Percentiles rank a stretch among this genome's conserved stretches.
Conservation (phyloP, 2,113 vertebrate genomes). For the Cyphomyrus discorhynchus region DNA sequence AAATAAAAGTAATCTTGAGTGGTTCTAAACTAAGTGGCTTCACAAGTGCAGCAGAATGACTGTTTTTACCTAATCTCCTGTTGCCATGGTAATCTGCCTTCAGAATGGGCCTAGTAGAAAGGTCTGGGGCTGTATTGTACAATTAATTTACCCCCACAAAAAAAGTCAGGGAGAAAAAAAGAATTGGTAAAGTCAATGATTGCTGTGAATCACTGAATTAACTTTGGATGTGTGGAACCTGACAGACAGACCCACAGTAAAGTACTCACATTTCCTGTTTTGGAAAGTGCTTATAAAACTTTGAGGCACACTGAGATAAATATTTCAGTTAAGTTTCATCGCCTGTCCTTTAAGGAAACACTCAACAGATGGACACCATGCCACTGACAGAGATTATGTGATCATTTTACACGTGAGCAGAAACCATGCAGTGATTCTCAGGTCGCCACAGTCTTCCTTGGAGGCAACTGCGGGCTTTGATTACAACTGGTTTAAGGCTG, state of each 20-base stretch:
- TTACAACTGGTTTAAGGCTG: background rate
- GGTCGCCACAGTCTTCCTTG: background rate
- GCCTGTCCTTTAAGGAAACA: background rate
- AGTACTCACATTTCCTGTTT: conserved; percentile 21
- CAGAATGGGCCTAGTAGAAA: conserved; percentile 42
- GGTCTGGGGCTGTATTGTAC: conserved; percentile 44
- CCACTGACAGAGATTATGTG: background rate
- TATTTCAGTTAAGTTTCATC: background rate
- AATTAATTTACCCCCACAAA: conserved; percentile 47
- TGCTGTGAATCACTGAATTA: conserved; percentile 31
- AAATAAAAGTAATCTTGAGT: conserved; percentile 45
- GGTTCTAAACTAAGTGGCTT: conserved; percentile 54
- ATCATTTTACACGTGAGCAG: background rate
- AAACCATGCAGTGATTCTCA: background rate
- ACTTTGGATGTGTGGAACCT: conserved; percentile 21
- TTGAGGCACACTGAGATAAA: conserved; percentile 2
- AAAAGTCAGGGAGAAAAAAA: conserved; percentile 26
- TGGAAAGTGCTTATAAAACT: background rate
- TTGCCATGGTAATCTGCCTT: conserved; percentile 67
- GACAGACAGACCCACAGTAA: conserved; percentile 14
- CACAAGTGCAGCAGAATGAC: conserved; percentile 49
- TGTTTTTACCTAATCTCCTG: conserved; percentile 55
- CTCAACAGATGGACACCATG: background rate
- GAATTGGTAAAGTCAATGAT: conserved; percentile 16
- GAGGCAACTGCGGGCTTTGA: background rate